Evolutionary conservation across 2,888 invertebrate genomes (phyloP).

Genomic region (Stenolophus ochropezus): DNA sequence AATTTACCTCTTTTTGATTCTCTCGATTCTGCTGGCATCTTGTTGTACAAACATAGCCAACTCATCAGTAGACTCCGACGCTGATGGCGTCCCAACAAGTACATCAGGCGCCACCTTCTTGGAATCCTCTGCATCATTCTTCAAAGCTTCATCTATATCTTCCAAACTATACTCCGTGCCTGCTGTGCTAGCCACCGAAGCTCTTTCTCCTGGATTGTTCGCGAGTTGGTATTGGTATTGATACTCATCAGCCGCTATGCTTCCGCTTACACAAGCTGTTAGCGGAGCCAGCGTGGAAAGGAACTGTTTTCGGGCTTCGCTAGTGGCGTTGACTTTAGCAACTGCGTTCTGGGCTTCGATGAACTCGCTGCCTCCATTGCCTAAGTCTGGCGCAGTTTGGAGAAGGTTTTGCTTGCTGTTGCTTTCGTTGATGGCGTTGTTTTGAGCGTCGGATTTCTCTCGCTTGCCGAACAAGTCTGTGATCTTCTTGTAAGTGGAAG

Average conservation of each 20-base stretch:
- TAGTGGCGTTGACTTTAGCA: slow-evolving; percentile 70
- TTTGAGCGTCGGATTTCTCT: slow-evolving; percentile 68
- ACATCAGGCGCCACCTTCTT: slow-evolving; percentile 84
- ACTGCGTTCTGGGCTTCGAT: slow-evolving; percentile 70
- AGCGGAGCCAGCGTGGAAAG: slow-evolving; percentile 86
- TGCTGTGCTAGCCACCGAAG: slow-evolving; percentile 78
- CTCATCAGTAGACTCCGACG: slow-evolving; percentile 79
- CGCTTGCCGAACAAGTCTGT: slow-evolving; percentile 77
- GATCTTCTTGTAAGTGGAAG: slow-evolving; percentile 80
- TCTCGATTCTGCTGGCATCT: slow-evolving; percentile 87
- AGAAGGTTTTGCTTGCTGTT: slow-evolving; percentile 67
- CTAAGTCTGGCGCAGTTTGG: slow-evolving; percentile 75
- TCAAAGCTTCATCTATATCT: slow-evolving; percentile 78
- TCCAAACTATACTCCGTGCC: slow-evolving; percentile 82
- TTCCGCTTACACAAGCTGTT: slow-evolving; percentile 81
- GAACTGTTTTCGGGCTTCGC: slow-evolving; percentile 84
- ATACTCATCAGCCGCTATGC: slow-evolving; percentile 77
- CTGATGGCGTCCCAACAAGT: slow-evolving; percentile 82
- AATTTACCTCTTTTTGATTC: slow-evolving; percentile 82
- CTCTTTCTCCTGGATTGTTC: slow-evolving; percentile 75
- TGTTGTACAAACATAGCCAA: slow-evolving; percentile 90
- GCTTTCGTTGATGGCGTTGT: slow-evolving; percentile 64
- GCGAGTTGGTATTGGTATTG: slow-evolving; percentile 76
- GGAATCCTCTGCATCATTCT: slow-evolving; percentile 74
- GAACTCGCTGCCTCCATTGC: slow-evolving; percentile 65